phyloP scores from a whole-genome alignment of 2,888 invertebrate genomes.

The Balanococcus diminutus region DNA sequence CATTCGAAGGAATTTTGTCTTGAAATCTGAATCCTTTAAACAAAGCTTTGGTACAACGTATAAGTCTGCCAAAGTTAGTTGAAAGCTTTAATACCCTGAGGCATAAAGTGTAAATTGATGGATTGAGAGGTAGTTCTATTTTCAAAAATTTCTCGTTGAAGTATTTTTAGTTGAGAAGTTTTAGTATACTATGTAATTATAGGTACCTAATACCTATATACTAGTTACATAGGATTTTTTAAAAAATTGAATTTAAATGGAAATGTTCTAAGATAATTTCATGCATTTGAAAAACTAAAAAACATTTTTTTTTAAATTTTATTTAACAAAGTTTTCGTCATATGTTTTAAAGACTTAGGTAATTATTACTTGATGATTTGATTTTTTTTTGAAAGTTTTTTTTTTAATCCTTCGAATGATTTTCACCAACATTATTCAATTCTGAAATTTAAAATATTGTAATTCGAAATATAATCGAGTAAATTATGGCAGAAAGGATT shows the following conservation, averaged over 20 bases:
- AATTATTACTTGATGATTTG: too few relatives aligned
- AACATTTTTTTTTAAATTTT: too few relatives aligned
- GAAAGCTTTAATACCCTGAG: not conserved
- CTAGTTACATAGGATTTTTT: not conserved
- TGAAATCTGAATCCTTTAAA: not conserved
- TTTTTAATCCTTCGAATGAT: too few relatives aligned
- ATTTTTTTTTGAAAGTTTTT: too few relatives aligned
- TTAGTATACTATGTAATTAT: not conserved
- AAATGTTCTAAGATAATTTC: not conserved
- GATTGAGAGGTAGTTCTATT: not conserved
- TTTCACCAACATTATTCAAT: too few relatives aligned
- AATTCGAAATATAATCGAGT: too few relatives aligned
- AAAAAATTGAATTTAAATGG: not conserved
- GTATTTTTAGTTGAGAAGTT: not conserved
- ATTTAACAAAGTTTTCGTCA: too few relatives aligned
- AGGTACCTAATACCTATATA: too few relatives aligned
- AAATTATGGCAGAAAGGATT: too few relatives aligned
- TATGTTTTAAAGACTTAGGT: too few relatives aligned
- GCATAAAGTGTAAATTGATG: not conserved
- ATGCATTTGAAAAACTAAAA: too few relatives aligned
- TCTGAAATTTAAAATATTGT: too few relatives aligned
- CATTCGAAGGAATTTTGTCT: not conserved
- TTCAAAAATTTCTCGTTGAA: not conserved
- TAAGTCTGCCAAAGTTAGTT: not conserved
- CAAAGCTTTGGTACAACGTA: not conserved